phyloP scores from a whole-genome alignment of 23 tunicate species.

The Styela clava region DNA sequence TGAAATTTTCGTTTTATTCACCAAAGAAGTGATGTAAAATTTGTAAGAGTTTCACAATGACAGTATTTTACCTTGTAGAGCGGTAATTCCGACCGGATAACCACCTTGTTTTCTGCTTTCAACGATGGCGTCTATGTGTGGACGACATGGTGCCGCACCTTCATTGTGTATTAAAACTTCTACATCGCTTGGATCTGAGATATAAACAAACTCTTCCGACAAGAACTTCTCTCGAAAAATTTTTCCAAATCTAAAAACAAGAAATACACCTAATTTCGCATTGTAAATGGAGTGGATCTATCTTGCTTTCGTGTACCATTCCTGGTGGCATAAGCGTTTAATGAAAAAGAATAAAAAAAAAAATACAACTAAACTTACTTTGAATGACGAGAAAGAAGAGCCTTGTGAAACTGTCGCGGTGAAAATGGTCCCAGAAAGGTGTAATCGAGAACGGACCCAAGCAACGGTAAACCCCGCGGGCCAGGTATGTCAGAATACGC shows the following conservation, averaged over 20 bases:
- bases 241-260: conserved; percentile 62
- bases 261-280: no score
- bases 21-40: no score
- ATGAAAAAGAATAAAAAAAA: background rate
- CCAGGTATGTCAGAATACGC: conserved; percentile 63
- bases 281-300: no score
- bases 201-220: conserved; percentile 68
- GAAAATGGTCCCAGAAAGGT: conserved; percentile 65
- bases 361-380: conserved; percentile 28
- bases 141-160: conserved; percentile 70
- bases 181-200: conserved; percentile 82
- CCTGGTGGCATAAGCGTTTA: conserved; percentile 1
- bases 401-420: conserved; percentile 65
- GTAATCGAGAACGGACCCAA: conserved; percentile 81
- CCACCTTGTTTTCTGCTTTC: conserved; percentile 64
- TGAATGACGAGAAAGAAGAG: conserved; percentile 43
- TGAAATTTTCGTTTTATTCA: no score
- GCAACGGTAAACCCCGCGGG: conserved; percentile 63
- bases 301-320: no score
- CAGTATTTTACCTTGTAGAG: conserved; percentile 79
- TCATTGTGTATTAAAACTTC: conserved; percentile 74
- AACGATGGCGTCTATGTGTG: conserved; percentile 71
- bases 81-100: conserved; percentile 76
- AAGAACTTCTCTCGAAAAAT: conserved; percentile 71
- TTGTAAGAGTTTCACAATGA: no score